Conservation (phyloP, 35 echinoderm and acorn worm genomes). For the Apostichopus parvimensis region DNA sequence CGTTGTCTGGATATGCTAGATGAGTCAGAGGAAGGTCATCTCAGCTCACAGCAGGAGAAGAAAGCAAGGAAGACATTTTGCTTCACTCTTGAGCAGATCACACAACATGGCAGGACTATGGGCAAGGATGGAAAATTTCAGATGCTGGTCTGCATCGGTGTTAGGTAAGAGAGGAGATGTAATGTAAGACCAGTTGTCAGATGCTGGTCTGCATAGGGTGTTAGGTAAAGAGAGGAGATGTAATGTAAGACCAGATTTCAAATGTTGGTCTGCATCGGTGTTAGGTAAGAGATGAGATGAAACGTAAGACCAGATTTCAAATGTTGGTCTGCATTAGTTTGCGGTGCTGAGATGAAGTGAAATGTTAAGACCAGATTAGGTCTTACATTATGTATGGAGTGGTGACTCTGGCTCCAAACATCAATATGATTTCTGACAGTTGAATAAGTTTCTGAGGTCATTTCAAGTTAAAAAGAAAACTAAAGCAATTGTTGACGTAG, state of each 20-base stretch:
- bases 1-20: conserved; percentile 82
- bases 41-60: conserved; percentile 85
- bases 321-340: background rate
- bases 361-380: no score
- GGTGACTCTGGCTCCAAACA: no score
- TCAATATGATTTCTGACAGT: no score
- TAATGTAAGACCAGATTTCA: no score
- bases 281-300: background rate
- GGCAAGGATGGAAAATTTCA: conserved; percentile 99
- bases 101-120: conserved; percentile 64
- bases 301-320: background rate
- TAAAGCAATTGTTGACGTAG: no score
- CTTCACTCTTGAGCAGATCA: conserved; percentile 78
- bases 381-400: no score
- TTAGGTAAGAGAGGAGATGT: conserved; percentile 79
- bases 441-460: no score
- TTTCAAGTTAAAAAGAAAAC: no score
- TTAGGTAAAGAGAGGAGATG: background rate
- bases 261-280: no score
- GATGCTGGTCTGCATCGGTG: conserved; percentile 91
- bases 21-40: conserved; percentile 83
- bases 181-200: background rate
- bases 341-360: no score
- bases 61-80: conserved; percentile 86
- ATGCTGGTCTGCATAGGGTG: background rate